phyloP scores from a whole-genome alignment of 2,797 vertebrate genomes.

The Micropoecilia bifurca region DNA sequence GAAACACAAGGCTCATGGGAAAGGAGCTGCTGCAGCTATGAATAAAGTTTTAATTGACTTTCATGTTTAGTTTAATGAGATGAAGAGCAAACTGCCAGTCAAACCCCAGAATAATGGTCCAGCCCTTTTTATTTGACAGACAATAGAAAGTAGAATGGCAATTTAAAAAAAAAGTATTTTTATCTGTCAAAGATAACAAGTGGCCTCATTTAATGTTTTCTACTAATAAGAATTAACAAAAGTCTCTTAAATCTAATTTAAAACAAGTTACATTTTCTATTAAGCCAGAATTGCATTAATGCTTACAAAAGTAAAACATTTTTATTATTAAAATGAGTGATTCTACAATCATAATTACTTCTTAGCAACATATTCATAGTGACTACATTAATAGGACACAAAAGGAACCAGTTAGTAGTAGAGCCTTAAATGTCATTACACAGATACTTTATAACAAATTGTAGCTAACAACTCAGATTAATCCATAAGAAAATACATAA shows the following conservation, averaged over 20 bases:
- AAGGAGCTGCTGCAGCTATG: slow-evolving; percentile 6
- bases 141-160: background rate
- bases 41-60: slow-evolving; percentile 28
- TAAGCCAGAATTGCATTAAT: background rate
- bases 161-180: slow-evolving; percentile 41
- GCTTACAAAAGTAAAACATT: background rate
- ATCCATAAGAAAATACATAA: background rate
- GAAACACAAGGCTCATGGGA: slow-evolving; percentile 30
- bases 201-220: background rate
- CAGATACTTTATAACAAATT: background rate
- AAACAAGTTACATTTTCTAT: background rate
- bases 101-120: slow-evolving; percentile 7
- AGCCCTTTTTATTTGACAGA: slow-evolving; percentile 18
- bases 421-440: background rate
- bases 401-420: background rate
- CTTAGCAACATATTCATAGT: background rate
- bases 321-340: background rate
- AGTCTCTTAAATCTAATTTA: background rate
- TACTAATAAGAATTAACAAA: background rate
- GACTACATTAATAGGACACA: background rate
- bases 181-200: background rate
- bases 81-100: slow-evolving; percentile 13
- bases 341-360: background rate
- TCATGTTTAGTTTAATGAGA: slow-evolving; percentile 28
- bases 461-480: background rate